Evolutionary conservation across 2,888 invertebrate species (phyloP), one percentile per base, ranked within the genome.

Genomic region (Enchytraeus crypticus): DNA sequence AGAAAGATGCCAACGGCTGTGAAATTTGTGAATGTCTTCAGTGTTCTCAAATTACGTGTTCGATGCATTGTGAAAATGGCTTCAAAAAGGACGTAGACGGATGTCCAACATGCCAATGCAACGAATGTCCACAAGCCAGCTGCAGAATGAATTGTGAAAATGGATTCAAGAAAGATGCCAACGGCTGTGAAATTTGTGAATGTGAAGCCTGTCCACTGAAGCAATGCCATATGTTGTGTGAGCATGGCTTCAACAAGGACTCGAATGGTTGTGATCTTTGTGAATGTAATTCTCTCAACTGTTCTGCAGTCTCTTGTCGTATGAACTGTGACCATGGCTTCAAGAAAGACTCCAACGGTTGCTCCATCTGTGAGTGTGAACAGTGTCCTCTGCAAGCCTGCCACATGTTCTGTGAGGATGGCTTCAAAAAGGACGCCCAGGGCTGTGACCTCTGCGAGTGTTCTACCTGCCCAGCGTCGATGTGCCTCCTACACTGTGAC

Each of bases 251-350:
- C 38, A 32, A 23, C 51, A 58, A 51, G n/a, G 46, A 32, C 29
- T 18, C 47, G 1, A 45, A 57, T 45, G 57, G 46, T 3, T 64
- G 62, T 32, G 54, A 60, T 29, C 60, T 57, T 14, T 63, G 63
- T 30, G n/a, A n/a, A n/a, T n/a, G n/a, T n/a, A n/a, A n/a, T n/a
- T n/a, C n/a, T n/a, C n/a, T n/a, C n/a, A n/a, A 43, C 18, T 59
- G 61, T 38, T n/a, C 29, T 2, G 30, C 34, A 0, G 30, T 33
- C 11, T n/a, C 21, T 38, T 65, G 65, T 46, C 29, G 14, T 23
- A 61, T 56, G 62, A 43, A 65, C 46, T 65, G 65, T 49, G 30
- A 53, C 21, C 47, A 61, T 56, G 65, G 65, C 18, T 65, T 64
- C 51, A 23, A 59, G 51, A 58, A 46, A 32, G 65, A 65, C 32